phyloP scores from a whole-genome alignment of 1,140 invertebrate genomes.

The Eciton burchellii region DNA sequence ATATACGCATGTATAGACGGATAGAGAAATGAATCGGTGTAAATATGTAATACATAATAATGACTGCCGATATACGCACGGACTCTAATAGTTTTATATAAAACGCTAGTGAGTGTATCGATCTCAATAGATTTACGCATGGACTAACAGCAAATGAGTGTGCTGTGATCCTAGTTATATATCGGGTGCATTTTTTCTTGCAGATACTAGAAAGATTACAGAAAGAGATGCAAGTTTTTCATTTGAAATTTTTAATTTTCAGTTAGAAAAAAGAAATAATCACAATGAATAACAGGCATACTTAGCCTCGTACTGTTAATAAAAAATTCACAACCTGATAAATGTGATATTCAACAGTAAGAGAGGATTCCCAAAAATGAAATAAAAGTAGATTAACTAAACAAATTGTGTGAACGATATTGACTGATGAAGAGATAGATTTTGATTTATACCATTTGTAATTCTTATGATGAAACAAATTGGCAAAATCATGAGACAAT shows the following conservation, averaged over 20 bases:
- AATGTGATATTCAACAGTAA: conserved; percentile 20
- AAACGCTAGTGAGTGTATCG: conserved; percentile 44
- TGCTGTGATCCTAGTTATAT: conserved; percentile 15
- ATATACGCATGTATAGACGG: conserved; percentile 46
- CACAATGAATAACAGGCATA: neutral
- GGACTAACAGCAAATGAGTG: conserved; percentile 18
- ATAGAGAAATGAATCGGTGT: conserved; percentile 45
- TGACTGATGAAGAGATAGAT: conserved; percentile 31
- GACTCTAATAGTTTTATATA: conserved; percentile 58
- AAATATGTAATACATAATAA: conserved; percentile 55
- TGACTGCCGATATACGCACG: conserved; percentile 58
- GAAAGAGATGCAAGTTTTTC: neutral
- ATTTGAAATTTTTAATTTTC: conserved; percentile 21
- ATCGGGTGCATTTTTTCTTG: conserved; percentile 1
- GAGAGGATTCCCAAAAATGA: neutral
- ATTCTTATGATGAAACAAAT: conserved; percentile 22
- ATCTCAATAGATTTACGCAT: conserved; percentile 41
- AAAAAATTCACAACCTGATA: conserved; percentile 9
- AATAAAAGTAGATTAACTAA: conserved; percentile 36
- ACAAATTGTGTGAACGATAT: conserved; percentile 12
- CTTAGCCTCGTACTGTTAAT: conserved; percentile 19
- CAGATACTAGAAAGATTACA: neutral
- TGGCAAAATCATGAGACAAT: conserved; percentile 4
- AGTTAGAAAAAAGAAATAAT: neutral
- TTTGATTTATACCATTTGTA: conserved; percentile 32